A percentile compares a stretch with the other conserved stretches of the same genome.
Conservation (phyloP, 2,797 vertebrate genomes). For the Eptatretus atami region DNA sequence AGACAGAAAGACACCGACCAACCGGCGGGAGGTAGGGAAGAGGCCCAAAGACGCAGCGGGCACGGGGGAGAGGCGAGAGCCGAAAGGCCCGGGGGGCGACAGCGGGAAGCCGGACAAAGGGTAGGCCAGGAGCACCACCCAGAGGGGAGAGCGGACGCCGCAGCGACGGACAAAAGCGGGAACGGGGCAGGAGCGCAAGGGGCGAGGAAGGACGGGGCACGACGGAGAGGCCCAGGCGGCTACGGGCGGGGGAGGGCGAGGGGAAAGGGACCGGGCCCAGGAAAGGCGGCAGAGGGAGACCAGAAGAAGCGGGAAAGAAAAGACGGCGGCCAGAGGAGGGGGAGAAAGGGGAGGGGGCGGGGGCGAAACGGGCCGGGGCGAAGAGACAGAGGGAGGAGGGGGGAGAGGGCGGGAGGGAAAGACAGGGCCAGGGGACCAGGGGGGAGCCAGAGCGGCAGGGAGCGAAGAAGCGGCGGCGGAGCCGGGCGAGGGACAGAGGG, state of each 20-base stretch:
- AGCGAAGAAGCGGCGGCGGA: neutral
- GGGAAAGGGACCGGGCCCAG: neutral
- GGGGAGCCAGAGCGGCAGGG: neutral
- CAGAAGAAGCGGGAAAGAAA: neutral
- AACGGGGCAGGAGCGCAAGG: neutral
- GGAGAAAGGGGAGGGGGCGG: neutral
- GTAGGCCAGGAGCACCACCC: neutral
- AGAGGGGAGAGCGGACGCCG: neutral
- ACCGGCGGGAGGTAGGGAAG: neutral
- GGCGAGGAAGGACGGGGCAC: neutral
- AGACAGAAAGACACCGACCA: too few relatives aligned
- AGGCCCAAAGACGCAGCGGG: neutral
- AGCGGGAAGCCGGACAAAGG: neutral
- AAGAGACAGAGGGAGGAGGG: neutral
- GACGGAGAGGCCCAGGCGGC: neutral
- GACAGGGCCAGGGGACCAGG: too few relatives aligned
- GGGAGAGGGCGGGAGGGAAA: neutral
- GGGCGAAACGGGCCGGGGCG: neutral
- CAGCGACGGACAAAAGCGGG: neutral
- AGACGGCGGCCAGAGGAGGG: neutral
- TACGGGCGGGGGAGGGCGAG: neutral
- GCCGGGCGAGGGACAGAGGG: neutral
- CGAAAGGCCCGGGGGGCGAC: neutral
- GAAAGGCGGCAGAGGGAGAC: neutral
- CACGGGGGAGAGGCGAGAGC: neutral